Evolutionary conservation across 2,797 vertebrate genomes (phyloP).

Genomic region (Neosilurus mollespiculum): DNA sequence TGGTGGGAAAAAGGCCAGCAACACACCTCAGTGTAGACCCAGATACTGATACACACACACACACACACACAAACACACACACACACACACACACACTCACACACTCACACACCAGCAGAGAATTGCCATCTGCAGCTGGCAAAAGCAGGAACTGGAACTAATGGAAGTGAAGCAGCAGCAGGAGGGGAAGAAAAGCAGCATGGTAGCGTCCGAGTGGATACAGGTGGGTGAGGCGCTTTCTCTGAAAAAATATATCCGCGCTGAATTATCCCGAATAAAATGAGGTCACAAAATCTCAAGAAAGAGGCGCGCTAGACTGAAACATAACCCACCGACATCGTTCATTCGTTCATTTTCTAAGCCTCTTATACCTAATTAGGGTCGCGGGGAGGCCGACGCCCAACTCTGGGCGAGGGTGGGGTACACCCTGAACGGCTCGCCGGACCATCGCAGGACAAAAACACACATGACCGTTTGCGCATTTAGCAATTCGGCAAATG

Average conservation of each 20-base stretch:
- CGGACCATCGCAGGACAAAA: no score
- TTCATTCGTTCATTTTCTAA: no score
- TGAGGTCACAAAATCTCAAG: not conserved
- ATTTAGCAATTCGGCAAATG: no score
- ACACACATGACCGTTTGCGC: no score
- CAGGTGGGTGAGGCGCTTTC: not conserved
- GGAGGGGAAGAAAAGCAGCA: not conserved
- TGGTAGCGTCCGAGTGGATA: not conserved
- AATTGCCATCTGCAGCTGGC: constrained; percentile 16
- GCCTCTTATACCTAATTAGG: no score
- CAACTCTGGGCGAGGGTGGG: no score
- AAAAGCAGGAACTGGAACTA: constrained; percentile 26
- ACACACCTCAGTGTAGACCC: not conserved
- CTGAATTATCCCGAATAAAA: not conserved
- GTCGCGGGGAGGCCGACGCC: no score
- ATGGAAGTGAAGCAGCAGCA: constrained; percentile 22
- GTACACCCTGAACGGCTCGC: no score
- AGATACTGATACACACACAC: no score
- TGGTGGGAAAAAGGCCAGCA: constrained; percentile 8
- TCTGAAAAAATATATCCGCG: not conserved
- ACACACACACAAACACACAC: no score
- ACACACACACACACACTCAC: not conserved
- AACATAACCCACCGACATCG: no score
- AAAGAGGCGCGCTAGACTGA: not conserved
- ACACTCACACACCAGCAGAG: constrained; percentile 14